Conservation (phyloP, 2,113 vertebrate genomes). For the Bubo bubo region DNA sequence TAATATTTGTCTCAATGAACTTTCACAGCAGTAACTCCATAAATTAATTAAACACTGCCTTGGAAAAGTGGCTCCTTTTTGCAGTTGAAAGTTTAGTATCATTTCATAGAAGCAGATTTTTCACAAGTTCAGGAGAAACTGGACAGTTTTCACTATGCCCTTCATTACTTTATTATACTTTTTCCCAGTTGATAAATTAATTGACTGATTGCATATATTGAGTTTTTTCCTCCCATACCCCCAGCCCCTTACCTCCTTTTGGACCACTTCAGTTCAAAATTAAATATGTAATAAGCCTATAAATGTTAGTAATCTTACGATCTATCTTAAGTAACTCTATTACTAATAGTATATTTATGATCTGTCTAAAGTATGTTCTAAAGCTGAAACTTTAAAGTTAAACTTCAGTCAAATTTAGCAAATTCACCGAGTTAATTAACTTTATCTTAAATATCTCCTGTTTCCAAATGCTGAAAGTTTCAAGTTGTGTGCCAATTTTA, state of each 20-base stretch:
- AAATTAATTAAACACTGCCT: conserved; percentile 36
- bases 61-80: neutral
- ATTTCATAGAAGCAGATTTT: neutral
- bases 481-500: neutral
- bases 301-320: neutral
- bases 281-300: neutral
- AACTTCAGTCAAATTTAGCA: neutral
- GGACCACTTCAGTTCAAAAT: neutral
- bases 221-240: neutral
- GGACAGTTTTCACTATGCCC: neutral
- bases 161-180: neutral
- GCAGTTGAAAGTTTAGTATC: neutral
- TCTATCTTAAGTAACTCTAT: neutral
- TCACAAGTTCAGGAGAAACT: neutral
- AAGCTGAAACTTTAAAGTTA: neutral
- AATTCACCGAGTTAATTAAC: neutral
- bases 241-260: neutral
- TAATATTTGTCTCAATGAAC: conserved; percentile 38
- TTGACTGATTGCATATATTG: neutral
- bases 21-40: conserved; percentile 22
- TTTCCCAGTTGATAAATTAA: neutral
- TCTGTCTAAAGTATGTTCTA: neutral
- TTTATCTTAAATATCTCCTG: neutral
- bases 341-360: neutral
- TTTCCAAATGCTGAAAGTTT: neutral